Evolutionary conservation across 1,140 invertebrate genomes (phyloP).

Genomic region (Bombus polaris): DNA sequence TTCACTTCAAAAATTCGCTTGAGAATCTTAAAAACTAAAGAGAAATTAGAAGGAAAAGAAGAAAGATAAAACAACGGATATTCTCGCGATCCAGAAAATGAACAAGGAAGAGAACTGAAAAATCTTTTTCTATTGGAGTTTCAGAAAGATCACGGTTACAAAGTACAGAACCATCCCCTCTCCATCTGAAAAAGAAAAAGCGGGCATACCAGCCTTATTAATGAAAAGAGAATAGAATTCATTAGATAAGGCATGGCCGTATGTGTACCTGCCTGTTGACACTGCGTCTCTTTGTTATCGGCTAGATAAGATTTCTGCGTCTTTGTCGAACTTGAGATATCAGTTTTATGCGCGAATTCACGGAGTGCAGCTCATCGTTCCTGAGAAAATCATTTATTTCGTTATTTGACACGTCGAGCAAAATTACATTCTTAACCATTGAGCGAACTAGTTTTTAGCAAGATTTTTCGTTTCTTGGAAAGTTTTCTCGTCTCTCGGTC

Average conservation of each 20-base stretch:
- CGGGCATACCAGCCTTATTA: slow-evolving; percentile 32
- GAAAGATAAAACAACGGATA: neutral
- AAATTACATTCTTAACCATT: neutral
- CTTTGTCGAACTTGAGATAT: slow-evolving; percentile 68
- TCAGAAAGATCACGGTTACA: too few species aligned
- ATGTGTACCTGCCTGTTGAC: slow-evolving; percentile 67
- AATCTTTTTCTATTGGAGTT: neutral
- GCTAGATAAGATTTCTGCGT: slow-evolving; percentile 75
- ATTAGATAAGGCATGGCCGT: slow-evolving; percentile 60
- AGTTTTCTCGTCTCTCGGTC: neutral
- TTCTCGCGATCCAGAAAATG: neutral
- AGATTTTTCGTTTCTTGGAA: too few species aligned
- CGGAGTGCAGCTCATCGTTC: slow-evolving; percentile 45
- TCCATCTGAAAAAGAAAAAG: neutral
- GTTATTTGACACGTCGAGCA: neutral
- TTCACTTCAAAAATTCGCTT: too few species aligned
- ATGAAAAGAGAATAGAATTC: slow-evolving; percentile 57
- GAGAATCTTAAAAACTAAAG: too few species aligned
- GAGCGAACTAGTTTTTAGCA: neutral
- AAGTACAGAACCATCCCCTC: neutral
- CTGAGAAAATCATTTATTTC: neutral
- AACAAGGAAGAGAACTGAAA: neutral
- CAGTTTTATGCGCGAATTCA: slow-evolving; percentile 63
- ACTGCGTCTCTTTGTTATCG: slow-evolving; percentile 71
- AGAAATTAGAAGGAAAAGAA: neutral